These are phyloP conservation scores for Fistularia commersonii DNA, from an alignment of 2,797 vertebrate species.

Conservation along the genomic window DNA sequence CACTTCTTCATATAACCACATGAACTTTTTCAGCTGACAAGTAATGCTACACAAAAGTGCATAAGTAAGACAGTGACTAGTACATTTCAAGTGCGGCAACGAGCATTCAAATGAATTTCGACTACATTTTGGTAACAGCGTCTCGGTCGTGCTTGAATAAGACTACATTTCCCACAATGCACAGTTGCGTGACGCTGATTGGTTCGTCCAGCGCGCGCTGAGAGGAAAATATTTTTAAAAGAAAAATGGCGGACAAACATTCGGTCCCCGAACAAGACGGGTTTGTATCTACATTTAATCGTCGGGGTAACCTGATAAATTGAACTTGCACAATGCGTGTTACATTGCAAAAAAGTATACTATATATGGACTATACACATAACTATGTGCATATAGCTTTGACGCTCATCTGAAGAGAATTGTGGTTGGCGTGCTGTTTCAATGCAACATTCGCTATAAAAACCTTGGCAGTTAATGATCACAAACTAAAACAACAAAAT, in stretches of 20 bases:
- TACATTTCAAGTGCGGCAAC: no score
- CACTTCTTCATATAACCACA: no score
- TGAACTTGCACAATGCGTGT: background rate
- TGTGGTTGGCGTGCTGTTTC: background rate
- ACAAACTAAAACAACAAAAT: no score
- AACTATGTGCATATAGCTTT: background rate
- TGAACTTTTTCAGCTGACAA: no score
- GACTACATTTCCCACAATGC: constrained; percentile 73
- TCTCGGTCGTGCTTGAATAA: background rate
- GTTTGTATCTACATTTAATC: constrained; percentile 35
- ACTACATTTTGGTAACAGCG: no score
- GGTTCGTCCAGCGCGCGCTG: constrained; percentile 56
- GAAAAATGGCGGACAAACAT: constrained; percentile 74
- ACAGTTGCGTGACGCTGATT: background rate
- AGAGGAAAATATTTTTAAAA: constrained; percentile 57
- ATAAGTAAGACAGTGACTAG: no score
- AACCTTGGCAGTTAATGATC: background rate
- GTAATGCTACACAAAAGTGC: no score
- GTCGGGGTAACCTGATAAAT: fast-evolving
- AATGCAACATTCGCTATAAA: background rate
- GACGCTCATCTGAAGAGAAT: no score
- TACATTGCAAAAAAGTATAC: background rate
- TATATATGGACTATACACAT: no score
- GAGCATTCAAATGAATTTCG: no score
- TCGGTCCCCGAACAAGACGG: constrained; percentile 8